These are phyloP conservation scores for Gallirallus australis DNA, from an alignment of 2,797 vertebrate species.

Conservation along the genomic window DNA sequence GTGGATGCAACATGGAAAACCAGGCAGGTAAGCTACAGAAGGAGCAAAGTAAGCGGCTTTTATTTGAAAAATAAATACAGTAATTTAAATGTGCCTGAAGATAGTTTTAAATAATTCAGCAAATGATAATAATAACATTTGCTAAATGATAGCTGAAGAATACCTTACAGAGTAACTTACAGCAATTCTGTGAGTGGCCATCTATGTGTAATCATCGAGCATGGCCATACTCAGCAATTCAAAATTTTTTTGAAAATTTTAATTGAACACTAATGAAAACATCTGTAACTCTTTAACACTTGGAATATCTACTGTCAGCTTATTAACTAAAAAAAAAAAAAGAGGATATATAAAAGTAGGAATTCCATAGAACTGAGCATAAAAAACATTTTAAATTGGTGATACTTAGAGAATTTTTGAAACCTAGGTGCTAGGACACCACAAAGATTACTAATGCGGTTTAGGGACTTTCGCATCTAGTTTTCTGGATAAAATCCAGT, in stretches of 20 bases:
- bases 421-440: not conserved
- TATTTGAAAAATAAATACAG: constrained; percentile 25
- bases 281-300: not conserved
- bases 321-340: not conserved
- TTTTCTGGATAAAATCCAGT: not conserved
- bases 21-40: not conserved
- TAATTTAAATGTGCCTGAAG: constrained; percentile 15
- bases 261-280: not conserved
- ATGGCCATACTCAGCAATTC: not conserved
- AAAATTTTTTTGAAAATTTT: not conserved
- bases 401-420: not conserved
- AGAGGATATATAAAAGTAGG: not conserved
- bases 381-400: not conserved
- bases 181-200: not conserved
- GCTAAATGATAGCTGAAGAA: not conserved
- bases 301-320: not conserved
- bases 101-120: constrained; percentile 31
- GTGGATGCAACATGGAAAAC: not conserved
- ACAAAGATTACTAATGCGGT: not conserved
- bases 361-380: not conserved
- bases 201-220: not conserved
- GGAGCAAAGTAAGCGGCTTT: constrained; percentile 18
- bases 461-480: not conserved
- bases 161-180: not conserved
- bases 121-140: not conserved